Evolutionary conservation across 2,888 invertebrate genomes (phyloP).

Genomic region (Augochlorella aurata): DNA sequence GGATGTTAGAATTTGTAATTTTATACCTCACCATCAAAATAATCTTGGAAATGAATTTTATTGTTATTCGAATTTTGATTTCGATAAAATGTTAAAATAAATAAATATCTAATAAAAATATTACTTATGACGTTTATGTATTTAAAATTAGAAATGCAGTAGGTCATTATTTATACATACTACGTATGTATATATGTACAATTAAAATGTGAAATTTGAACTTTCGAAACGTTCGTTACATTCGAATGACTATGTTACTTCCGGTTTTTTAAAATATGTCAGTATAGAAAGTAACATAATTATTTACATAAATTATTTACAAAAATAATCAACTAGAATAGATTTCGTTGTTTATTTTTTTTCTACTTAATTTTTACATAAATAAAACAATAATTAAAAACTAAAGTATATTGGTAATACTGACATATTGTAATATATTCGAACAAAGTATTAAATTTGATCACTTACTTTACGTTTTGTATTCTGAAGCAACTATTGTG

Average conservation of each 20-base stretch:
- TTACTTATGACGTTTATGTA: not conserved
- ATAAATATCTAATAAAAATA: conserved; percentile 8
- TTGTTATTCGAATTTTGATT: conserved; percentile 94
- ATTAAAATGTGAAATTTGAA: conserved; percentile 2
- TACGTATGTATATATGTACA: not conserved
- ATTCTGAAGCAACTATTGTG: not conserved
- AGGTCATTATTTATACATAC: not conserved
- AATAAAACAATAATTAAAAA: not conserved
- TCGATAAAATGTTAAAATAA: conserved; percentile 82
- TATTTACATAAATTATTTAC: not conserved
- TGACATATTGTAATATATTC: conserved; percentile 17
- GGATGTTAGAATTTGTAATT: conserved; percentile 86
- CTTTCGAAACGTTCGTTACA: not conserved
- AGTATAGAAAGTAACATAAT: not conserved
- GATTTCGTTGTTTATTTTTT: not conserved
- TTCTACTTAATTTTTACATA: not conserved
- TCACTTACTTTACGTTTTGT: conserved; percentile 16
- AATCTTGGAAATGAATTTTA: conserved; percentile 96
- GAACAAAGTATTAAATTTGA: conserved; percentile 16
- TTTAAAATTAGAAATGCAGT: not conserved
- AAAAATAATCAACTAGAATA: not conserved
- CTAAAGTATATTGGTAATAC: conserved; percentile 25
- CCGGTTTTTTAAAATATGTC: conserved; percentile 11
- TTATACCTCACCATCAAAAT: conserved; percentile 92
- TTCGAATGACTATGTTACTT: not conserved